Conservation (phyloP, 2,113 vertebrate genomes). For the Bos indicus region DNA sequence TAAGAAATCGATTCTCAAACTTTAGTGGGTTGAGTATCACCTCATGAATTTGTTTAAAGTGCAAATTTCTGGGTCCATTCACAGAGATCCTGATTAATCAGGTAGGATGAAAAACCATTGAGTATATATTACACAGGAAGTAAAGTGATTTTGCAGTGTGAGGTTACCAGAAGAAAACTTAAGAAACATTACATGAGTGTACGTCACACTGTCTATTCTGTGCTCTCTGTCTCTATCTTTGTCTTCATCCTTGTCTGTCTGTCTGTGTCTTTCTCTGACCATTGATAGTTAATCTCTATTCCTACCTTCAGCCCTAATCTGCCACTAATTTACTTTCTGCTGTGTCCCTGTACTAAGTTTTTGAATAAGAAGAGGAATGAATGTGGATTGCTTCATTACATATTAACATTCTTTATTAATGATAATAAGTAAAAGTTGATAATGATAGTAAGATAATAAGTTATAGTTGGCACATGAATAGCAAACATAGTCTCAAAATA, state of each 20-base stretch:
- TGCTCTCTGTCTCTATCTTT: neutral
- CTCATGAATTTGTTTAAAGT: neutral
- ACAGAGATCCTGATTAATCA: neutral
- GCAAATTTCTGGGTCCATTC: neutral
- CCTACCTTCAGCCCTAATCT: neutral
- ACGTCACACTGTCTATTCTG: neutral
- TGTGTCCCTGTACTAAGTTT: neutral
- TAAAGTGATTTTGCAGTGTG: neutral
- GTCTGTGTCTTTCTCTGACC: neutral
- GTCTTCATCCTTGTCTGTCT: neutral
- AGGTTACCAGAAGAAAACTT: neutral
- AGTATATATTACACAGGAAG: neutral
- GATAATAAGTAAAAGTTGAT: neutral
- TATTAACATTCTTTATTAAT: neutral
- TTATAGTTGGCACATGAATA: neutral
- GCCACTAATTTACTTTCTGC: neutral
- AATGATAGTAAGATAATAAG: too few relatives aligned
- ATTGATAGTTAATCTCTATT: neutral
- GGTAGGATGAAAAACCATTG: neutral
- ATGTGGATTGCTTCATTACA: neutral
- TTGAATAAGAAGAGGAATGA: neutral
- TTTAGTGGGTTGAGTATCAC: neutral
- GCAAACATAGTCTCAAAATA: neutral
- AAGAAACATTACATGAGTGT: neutral
- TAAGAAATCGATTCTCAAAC: neutral